A percentile compares a stretch with the other conserved stretches of the same genome.
Conservation (phyloP, 2,113 vertebrate species). For the Cryptotis parvus region DNA sequence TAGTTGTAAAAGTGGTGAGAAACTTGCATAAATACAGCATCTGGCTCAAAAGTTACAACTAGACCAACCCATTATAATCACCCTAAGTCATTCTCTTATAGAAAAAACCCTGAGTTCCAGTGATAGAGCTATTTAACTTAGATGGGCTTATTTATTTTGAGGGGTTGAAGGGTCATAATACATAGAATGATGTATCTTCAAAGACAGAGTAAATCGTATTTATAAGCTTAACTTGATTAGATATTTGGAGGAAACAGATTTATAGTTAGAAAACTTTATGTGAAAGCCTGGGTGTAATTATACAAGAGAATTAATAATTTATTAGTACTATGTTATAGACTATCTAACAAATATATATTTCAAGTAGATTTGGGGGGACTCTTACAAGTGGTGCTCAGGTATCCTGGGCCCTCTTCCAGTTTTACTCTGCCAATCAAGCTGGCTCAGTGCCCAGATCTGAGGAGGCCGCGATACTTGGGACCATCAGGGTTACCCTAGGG, state of each 20-base stretch:
- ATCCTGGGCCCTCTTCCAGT: no score
- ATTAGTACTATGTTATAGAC: neutral
- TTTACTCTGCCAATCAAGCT: no score
- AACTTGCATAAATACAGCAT: neutral
- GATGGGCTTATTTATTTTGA: neutral
- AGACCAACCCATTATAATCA: neutral
- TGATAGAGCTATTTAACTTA: no score
- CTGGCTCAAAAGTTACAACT: conserved; percentile 13
- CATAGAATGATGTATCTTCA: neutral
- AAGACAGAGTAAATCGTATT: neutral
- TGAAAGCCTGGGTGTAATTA: neutral
- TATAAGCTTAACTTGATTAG: neutral
- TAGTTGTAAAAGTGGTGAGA: neutral
- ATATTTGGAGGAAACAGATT: neutral
- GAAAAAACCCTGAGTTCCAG: no score
- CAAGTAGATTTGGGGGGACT: neutral
- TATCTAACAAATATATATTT: neutral
- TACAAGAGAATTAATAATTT: neutral
- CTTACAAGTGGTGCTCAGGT: no score
- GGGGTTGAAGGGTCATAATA: neutral
- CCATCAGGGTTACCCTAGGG: no score
- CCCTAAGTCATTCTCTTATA: no score
- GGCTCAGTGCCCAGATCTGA: no score
- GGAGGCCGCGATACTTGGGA: no score
- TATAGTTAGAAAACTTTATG: neutral